phyloP scores from a whole-genome alignment of 2,888 invertebrate species.

The Thymelicus sylvestris region DNA sequence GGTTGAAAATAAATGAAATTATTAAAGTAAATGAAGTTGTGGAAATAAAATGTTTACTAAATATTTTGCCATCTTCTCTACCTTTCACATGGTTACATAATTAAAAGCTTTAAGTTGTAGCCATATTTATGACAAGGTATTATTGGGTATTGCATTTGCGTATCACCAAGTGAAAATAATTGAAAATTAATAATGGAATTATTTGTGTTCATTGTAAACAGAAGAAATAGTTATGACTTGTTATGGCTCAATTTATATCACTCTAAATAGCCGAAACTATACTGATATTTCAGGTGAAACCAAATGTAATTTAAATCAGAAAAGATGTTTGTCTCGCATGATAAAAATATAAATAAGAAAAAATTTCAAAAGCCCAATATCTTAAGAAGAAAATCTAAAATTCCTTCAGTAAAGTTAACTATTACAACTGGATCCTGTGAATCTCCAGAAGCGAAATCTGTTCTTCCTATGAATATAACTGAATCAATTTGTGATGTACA shows the following conservation, averaged over 20 bases:
- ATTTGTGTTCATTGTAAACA: background rate
- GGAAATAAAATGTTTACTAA: conserved; percentile 29
- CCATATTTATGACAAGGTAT: conserved; percentile 9
- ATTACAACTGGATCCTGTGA: conserved; percentile 46
- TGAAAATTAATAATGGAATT: background rate
- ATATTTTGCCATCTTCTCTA: conserved; percentile 16
- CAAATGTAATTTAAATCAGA: conserved; percentile 34
- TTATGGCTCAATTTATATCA: background rate
- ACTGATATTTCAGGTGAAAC: conserved; percentile 3
- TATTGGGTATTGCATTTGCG: conserved; percentile 20
- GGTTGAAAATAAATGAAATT: conserved; percentile 7
- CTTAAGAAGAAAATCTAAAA: conserved; percentile 62
- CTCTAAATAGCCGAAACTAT: too few species aligned
- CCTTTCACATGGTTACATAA: conserved; percentile 23
- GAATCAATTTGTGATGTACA: conserved; percentile 39
- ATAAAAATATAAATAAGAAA: conserved; percentile 61
- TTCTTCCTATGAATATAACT: conserved; percentile 39
- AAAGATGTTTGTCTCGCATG: conserved; percentile 69
- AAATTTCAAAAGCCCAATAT: conserved; percentile 77
- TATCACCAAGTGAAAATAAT: conserved; percentile 16
- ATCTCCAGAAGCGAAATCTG: conserved; percentile 47
- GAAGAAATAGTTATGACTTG: background rate
- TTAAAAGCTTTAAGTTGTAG: conserved; percentile 20
- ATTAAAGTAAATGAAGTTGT: conserved; percentile 22
- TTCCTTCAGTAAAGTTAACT: conserved; percentile 43